These are phyloP conservation scores for Trichonephila clavata DNA, from an alignment of 1,140 invertebrate species.

Conservation along the genomic window DNA sequence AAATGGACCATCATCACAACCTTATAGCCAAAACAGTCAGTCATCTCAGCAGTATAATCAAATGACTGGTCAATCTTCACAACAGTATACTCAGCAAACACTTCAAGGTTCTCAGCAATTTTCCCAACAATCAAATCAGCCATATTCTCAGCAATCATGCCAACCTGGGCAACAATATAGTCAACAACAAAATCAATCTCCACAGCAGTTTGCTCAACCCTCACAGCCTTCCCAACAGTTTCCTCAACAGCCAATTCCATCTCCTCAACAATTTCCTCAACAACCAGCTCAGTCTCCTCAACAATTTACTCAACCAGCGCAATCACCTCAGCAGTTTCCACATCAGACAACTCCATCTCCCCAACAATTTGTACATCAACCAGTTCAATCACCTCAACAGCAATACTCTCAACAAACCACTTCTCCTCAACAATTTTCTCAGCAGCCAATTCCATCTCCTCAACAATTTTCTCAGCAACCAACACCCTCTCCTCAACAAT, in stretches of 20 bases:
- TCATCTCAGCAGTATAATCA: conserved; percentile 38
- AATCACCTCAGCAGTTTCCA: conserved; percentile 63
- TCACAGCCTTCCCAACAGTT: conserved; percentile 23
- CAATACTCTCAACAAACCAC: conserved; percentile 38
- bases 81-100: conserved; percentile 24
- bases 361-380: conserved; percentile 58
- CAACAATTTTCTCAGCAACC: conserved; percentile 51
- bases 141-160: conserved; percentile 37
- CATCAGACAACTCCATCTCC: conserved; percentile 51
- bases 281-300: conserved; percentile 48
- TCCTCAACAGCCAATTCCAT: conserved; percentile 41
- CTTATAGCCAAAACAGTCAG: conserved; percentile 20
- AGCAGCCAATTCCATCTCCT: conserved; percentile 1
- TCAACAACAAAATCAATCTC: conserved; percentile 23
- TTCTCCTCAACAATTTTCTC: conserved; percentile 13
- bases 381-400: conserved; percentile 3
- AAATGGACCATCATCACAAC: neutral
- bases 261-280: conserved; percentile 29
- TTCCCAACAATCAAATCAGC: neutral
- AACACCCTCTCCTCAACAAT: conserved; percentile 42
- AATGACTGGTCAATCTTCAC: conserved; percentile 11
- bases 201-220: conserved; percentile 62
- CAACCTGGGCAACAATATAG: conserved; percentile 27
- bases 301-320: conserved; percentile 25
- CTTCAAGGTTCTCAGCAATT: neutral